Conservation (phyloP, 2,888 invertebrate genomes). For the Toxonevra muliebris region DNA sequence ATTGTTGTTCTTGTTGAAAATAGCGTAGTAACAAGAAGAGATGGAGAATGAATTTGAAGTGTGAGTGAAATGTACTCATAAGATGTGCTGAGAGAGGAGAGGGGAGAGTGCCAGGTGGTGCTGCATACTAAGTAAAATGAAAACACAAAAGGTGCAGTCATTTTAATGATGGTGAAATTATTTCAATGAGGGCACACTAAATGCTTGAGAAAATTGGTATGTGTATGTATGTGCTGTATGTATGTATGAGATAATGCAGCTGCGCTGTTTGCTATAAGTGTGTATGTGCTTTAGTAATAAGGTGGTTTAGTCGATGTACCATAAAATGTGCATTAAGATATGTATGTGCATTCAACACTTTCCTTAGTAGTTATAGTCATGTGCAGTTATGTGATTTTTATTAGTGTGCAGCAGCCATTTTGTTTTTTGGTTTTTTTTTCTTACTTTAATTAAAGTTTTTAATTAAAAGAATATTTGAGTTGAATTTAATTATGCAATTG, state of each 20-base stretch:
- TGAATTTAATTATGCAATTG: no score
- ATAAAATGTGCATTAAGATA: background rate
- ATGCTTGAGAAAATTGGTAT: background rate
- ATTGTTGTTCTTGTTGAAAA: no score
- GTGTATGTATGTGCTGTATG: slow-evolving; percentile 3
- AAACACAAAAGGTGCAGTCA: background rate
- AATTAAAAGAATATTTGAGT: no score
- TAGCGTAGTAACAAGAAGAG: no score
- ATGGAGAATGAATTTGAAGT: no score
- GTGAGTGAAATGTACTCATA: background rate
- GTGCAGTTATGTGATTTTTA: background rate
- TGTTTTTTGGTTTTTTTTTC: no score
- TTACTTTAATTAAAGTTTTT: no score
- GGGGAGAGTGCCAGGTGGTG: background rate
- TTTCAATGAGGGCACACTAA: background rate
- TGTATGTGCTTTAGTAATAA: background rate
- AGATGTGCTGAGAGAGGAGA: no score
- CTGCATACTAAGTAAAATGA: background rate
- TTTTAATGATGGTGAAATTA: slow-evolving; percentile 1
- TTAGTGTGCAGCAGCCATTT: background rate
- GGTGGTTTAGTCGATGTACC: background rate
- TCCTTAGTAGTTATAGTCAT: background rate
- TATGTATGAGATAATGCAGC: slow-evolving; percentile 19
- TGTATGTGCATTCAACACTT: background rate
- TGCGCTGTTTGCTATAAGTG: background rate